A percentile compares a stretch with the other conserved stretches of the same genome.
phyloP scores from a whole-genome alignment of 1,140 invertebrate species.

The Pachypsylla venusta region DNA sequence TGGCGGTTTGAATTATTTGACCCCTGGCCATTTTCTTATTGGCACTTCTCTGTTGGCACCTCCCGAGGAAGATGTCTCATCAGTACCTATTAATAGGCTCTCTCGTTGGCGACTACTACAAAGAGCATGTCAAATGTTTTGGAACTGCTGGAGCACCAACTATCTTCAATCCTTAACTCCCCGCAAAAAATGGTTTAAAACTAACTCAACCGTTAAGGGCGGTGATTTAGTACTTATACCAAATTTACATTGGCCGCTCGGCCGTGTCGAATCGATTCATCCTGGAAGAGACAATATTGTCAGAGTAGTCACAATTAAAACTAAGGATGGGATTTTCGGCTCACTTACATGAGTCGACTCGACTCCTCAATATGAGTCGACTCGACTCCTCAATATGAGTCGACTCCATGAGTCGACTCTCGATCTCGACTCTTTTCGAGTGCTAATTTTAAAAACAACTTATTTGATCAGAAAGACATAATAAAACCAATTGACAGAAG shows the following conservation, averaged over 20 bases:
- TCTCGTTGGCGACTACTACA: neutral
- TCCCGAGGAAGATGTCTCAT: no score
- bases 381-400: no score
- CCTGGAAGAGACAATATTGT: neutral
- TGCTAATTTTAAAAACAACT: no score
- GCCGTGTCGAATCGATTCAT: neutral
- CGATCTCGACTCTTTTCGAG: no score
- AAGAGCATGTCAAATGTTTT: neutral
- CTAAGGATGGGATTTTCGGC: neutral
- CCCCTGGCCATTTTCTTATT: neutral
- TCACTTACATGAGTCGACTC: no score
- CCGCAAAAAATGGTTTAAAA: neutral
- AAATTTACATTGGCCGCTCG: neutral
- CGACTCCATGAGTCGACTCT: no score
- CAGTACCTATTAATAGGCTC: neutral
- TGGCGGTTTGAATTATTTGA: no score
- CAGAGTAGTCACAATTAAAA: neutral
- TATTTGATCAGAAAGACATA: no score
- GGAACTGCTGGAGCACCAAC: neutral
- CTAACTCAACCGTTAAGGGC: neutral
- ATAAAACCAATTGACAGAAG: no score
- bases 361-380: no score
- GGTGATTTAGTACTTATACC: neutral
- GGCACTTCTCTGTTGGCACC: no score
- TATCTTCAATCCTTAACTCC: neutral